Conservation (phyloP, 2,888 invertebrate genomes). For the Philhelius pedissequus region DNA sequence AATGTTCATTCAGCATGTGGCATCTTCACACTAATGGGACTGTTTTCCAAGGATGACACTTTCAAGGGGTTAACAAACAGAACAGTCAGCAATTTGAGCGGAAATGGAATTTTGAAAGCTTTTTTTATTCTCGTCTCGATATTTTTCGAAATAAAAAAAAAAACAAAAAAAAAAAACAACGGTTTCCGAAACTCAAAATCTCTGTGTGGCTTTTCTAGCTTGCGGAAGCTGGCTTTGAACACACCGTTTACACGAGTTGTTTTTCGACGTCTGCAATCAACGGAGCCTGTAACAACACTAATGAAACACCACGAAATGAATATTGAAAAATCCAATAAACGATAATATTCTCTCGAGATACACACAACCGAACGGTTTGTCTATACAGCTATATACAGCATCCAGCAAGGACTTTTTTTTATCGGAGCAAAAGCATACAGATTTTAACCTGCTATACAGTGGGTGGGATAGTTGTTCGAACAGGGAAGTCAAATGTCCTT, state of each 20-base stretch:
- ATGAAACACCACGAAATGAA: slow-evolving; percentile 72
- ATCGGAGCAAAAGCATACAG: not conserved
- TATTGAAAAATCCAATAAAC: slow-evolving; percentile 69
- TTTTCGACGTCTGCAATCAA: slow-evolving; percentile 75
- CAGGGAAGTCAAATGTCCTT: slow-evolving; percentile 33
- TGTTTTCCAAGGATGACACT: slow-evolving; percentile 19
- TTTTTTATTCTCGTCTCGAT: not conserved
- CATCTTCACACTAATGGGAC: slow-evolving; percentile 15
- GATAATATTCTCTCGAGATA: slow-evolving; percentile 66
- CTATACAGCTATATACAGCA: slow-evolving; percentile 4
- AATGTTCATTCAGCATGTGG: not conserved
- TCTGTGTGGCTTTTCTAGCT: slow-evolving; percentile 8
- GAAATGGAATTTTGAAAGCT: slow-evolving; percentile 47
- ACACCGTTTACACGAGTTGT: slow-evolving; percentile 29
- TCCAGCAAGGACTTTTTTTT: slow-evolving; percentile 49
- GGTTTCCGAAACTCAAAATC: slow-evolving; percentile 16
- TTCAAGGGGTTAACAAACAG: slow-evolving; percentile 14
- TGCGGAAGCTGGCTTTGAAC: not conserved
- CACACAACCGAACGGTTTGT: slow-evolving; percentile 43
- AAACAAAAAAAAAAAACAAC: slow-evolving; percentile 1
- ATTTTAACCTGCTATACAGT: slow-evolving; percentile 34
- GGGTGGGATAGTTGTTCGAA: slow-evolving; percentile 62
- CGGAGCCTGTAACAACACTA: slow-evolving; percentile 78
- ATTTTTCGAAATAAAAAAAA: not conserved
- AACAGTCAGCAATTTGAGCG: slow-evolving; percentile 41